Conservation (phyloP, 23 tunicate species). For the Trididemnum clinides region DNA sequence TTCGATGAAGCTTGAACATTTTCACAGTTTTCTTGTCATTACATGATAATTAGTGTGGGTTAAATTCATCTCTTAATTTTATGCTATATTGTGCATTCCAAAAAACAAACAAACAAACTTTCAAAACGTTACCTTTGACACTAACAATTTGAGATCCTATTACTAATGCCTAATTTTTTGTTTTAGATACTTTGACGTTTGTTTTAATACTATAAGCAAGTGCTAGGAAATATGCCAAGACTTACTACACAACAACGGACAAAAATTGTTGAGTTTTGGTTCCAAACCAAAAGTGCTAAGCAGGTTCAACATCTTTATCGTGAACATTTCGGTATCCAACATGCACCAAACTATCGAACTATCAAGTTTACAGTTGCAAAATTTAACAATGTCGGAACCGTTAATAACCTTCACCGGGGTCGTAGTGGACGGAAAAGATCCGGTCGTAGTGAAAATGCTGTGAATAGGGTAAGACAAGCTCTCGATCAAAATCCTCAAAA, state of each 20-base stretch:
- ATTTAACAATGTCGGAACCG: neutral
- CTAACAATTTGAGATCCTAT: too few species aligned
- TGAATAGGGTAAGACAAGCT: conserved; percentile 15
- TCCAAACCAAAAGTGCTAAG: neutral
- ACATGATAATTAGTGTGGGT: too few species aligned
- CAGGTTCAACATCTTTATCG: neutral
- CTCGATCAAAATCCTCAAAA: neutral
- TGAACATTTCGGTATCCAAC: neutral
- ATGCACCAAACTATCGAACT: conserved; percentile 5
- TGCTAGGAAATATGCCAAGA: neutral
- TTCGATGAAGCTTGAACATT: too few species aligned
- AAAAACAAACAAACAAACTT: too few species aligned
- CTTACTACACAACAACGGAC: neutral
- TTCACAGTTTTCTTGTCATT: too few species aligned
- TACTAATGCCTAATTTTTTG: too few species aligned
- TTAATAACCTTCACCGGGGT: neutral
- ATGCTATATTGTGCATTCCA: too few species aligned
- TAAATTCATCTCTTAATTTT: too few species aligned
- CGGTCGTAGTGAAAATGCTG: neutral
- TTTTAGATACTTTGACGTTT: neutral
- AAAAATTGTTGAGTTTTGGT: conserved; percentile 1
- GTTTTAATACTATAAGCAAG: neutral
- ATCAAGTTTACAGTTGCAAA: neutral
- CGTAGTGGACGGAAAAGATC: neutral
- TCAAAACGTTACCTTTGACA: too few species aligned